Evolutionary conservation across 2,113 vertebrate species (phyloP).

Genomic region (Tetrax tetrax): DNA sequence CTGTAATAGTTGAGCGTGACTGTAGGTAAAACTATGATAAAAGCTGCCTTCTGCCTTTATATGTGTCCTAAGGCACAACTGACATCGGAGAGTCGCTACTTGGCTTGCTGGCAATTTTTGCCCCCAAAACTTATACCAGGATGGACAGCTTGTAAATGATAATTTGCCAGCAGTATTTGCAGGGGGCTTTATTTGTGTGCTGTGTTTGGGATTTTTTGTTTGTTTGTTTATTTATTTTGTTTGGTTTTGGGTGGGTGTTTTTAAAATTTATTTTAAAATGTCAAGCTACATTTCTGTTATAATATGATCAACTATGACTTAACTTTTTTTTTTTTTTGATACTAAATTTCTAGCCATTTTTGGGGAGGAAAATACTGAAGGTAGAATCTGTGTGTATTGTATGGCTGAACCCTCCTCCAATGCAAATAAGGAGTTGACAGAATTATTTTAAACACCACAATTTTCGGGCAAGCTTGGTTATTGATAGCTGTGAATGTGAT

Average conservation of each 20-base stretch:
- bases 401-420: neutral
- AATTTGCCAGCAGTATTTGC: neutral
- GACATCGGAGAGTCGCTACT: neutral
- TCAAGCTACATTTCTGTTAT: neutral
- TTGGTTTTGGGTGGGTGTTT: neutral
- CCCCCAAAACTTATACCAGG: neutral
- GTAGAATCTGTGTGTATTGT: fast-evolving
- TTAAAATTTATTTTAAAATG: neutral
- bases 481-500: neutral
- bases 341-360: neutral
- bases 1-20: neutral
- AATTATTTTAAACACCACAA: neutral
- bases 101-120: neutral
- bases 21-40: neutral
- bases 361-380: neutral
- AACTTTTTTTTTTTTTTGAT: neutral
- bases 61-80: neutral
- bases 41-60: neutral
- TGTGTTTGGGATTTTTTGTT: neutral
- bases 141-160: neutral
- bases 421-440: neutral
- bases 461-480: neutral
- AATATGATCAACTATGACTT: neutral
- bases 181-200: neutral
- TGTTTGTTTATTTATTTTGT: neutral